These are phyloP conservation scores for Caenorhabditis macrosperma DNA, from an alignment of 2,888 invertebrate genomes.

Conservation along the genomic window DNA sequence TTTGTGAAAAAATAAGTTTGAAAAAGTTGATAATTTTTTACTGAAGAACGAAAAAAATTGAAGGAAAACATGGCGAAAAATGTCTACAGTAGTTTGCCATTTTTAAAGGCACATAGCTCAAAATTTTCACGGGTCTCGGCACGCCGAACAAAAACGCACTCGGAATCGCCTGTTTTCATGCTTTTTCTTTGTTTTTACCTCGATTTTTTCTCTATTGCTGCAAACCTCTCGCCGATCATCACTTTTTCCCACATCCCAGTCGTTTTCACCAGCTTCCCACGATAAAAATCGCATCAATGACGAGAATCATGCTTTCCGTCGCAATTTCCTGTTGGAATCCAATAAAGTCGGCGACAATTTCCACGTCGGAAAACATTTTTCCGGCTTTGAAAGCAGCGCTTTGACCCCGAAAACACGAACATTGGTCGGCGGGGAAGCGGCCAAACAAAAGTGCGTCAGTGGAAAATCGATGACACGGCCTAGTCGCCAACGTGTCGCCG, in stretches of 20 bases:
- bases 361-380: too few species aligned
- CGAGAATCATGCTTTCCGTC: too few species aligned
- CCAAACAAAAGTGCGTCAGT: constrained; percentile 24
- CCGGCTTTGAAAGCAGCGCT: too few species aligned
- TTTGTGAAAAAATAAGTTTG: too few species aligned
- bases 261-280: constrained; percentile 12
- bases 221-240: constrained; percentile 9
- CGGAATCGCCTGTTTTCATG: neutral
- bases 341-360: too few species aligned
- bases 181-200: neutral
- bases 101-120: constrained; percentile 9
- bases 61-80: too few species aligned
- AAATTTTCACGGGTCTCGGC: neutral
- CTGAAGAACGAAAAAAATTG: too few species aligned
- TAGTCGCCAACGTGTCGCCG: constrained; percentile 6
- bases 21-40: too few species aligned
- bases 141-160: neutral
- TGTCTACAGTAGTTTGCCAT: neutral
- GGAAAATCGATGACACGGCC: constrained; percentile 14
- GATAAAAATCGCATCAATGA: neutral
- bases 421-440: neutral
- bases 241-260: constrained; percentile 44
- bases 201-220: neutral
- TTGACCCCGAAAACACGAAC: constrained; percentile 4
- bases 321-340: too few species aligned